Conservation (phyloP, 1,140 invertebrate species). For the Sogatella furcifera region DNA sequence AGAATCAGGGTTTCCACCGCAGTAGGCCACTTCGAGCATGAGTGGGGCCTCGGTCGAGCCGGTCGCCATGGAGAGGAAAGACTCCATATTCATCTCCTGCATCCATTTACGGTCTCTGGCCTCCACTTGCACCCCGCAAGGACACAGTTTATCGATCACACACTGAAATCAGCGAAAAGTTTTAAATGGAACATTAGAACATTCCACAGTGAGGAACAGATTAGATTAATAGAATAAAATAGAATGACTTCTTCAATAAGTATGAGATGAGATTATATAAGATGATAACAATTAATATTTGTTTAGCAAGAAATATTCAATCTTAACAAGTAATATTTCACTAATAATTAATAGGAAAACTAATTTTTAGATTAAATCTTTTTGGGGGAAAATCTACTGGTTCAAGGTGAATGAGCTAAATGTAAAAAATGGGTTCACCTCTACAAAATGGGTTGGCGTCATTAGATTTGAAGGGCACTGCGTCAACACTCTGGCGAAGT, state of each 20-base stretch:
- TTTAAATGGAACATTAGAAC: no score
- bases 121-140: conserved; percentile 26
- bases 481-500: conserved; percentile 61
- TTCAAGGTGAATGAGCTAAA: no score
- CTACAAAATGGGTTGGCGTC: conserved; percentile 71
- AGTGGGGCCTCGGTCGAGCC: conserved; percentile 42
- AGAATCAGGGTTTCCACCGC: conserved; percentile 23
- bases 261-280: no score
- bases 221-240: no score
- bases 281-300: no score
- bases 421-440: conserved; percentile 27
- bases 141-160: conserved; percentile 17
- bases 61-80: conserved; percentile 41
- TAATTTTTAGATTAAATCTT: no score
- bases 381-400: no score
- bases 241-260: no score
- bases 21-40: conserved; percentile 39
- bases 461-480: conserved; percentile 77
- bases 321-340: no score
- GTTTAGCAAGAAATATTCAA: no score
- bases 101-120: conserved; percentile 40
- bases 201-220: no score
- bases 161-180: background rate
- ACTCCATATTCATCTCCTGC: conserved; percentile 39
- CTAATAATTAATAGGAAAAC: no score